phyloP scores from a whole-genome alignment of 1,140 invertebrate genomes.

The Aphaenogaster floridana region DNA sequence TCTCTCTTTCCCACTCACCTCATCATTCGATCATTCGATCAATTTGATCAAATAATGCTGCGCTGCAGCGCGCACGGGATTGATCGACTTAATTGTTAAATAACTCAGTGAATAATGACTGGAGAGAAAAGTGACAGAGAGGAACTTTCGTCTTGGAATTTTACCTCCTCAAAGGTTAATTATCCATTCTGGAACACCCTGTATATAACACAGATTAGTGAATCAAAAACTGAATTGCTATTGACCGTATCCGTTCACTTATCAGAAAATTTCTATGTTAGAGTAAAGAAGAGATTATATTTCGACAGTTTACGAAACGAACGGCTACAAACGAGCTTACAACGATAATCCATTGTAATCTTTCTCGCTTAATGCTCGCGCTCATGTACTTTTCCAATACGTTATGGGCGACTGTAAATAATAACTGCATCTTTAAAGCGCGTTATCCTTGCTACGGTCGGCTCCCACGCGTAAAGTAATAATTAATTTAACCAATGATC shows the following conservation, averaged over 20 bases:
- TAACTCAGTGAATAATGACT: too few species aligned
- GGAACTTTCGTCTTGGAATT: too few species aligned
- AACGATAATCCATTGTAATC: conserved; percentile 46
- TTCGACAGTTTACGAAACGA: conserved; percentile 44
- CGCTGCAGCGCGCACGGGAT: too few species aligned
- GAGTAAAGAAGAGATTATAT: conserved; percentile 34
- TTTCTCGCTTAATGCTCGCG: conserved; percentile 23
- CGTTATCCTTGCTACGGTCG: conserved; percentile 32
- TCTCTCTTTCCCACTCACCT: too few species aligned
- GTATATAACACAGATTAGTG: neutral
- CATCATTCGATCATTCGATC: too few species aligned
- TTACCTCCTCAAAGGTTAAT: too few species aligned
- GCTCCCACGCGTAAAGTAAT: conserved; percentile 6
- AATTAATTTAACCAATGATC: conserved; percentile 57
- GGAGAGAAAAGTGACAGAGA: too few species aligned
- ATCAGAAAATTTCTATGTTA: conserved; percentile 9
- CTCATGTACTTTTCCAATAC: conserved; percentile 45
- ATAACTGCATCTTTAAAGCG: conserved; percentile 45
- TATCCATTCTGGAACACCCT: too few species aligned
- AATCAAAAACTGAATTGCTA: neutral
- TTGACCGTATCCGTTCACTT: neutral
- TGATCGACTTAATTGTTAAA: too few species aligned
- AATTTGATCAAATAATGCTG: too few species aligned
- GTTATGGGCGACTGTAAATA: conserved; percentile 41
- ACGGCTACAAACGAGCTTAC: conserved; percentile 16